Evolutionary conservation across 2,888 invertebrate species (phyloP).

Genomic region (Synanthedon myopaeformis): DNA sequence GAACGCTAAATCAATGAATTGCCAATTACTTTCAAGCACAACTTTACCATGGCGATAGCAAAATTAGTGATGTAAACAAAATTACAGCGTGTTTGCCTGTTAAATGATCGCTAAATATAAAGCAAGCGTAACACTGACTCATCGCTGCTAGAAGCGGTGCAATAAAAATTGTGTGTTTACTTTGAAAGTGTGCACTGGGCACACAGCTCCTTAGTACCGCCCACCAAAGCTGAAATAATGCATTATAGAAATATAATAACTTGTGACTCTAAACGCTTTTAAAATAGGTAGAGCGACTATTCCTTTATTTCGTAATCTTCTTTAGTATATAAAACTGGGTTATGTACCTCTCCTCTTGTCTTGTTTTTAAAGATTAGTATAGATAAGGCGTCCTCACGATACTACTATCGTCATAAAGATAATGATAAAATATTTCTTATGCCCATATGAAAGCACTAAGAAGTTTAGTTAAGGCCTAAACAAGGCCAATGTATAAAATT

Average conservation of each 20-base stretch:
- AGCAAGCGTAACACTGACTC: conserved; percentile 53
- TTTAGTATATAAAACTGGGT: too few species aligned
- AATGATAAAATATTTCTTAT: too few species aligned
- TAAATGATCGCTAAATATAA: conserved; percentile 46
- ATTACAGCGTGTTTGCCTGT: conserved; percentile 40
- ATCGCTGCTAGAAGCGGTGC: conserved; percentile 39
- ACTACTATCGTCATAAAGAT: too few species aligned
- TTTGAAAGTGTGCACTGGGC: conserved; percentile 38
- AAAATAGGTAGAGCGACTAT: too few species aligned
- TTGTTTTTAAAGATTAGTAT: too few species aligned
- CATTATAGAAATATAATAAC: neutral
- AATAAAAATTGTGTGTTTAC: conserved; percentile 56
- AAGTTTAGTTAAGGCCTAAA: too few species aligned
- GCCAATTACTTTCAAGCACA: neutral
- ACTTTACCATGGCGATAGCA: neutral
- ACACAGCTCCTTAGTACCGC: conserved; percentile 56
- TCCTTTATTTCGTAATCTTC: too few species aligned
- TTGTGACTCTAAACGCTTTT: neutral
- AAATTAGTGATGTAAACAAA: conserved; percentile 42
- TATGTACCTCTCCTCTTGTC: too few species aligned
- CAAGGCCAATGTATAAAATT: neutral
- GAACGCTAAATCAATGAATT: neutral
- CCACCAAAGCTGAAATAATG: conserved; percentile 62
- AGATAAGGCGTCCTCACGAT: too few species aligned
- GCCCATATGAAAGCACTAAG: too few species aligned